phyloP scores from a whole-genome alignment of 1,140 invertebrate species.

The Eueides isabella region DNA sequence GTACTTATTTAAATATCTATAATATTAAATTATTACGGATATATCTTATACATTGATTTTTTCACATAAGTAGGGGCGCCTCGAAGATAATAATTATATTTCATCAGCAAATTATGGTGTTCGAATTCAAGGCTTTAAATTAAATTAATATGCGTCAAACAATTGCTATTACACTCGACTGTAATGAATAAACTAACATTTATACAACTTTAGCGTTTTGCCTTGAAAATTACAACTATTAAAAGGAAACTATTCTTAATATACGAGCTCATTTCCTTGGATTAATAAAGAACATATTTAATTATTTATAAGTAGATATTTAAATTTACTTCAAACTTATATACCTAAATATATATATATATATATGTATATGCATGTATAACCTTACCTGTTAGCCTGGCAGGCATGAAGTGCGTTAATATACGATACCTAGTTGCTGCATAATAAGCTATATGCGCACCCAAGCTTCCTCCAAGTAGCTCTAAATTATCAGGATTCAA shows the following conservation, averaged over 20 bases:
- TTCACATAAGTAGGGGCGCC: too few species aligned
- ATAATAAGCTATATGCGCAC: slow-evolving; percentile 63
- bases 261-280: slow-evolving; percentile 1
- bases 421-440: slow-evolving; percentile 54
- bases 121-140: neutral
- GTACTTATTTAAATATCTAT: too few species aligned
- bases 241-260: slow-evolving; percentile 1
- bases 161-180: neutral
- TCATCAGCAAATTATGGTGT: too few species aligned
- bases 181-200: neutral
- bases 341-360: too few species aligned
- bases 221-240: neutral
- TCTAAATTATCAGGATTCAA: slow-evolving; percentile 50
- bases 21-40: too few species aligned
- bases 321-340: too few species aligned
- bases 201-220: neutral
- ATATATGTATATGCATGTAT: too few species aligned
- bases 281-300: neutral
- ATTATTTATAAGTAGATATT: too few species aligned
- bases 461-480: slow-evolving; percentile 63
- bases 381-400: slow-evolving; percentile 54
- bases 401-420: slow-evolving; percentile 52
- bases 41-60: too few species aligned
- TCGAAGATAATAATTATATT: too few species aligned
- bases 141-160: neutral